Base-by-base conservation (phyloP, 1,140 invertebrate species). In the Agrypnia vestita region DNA sequence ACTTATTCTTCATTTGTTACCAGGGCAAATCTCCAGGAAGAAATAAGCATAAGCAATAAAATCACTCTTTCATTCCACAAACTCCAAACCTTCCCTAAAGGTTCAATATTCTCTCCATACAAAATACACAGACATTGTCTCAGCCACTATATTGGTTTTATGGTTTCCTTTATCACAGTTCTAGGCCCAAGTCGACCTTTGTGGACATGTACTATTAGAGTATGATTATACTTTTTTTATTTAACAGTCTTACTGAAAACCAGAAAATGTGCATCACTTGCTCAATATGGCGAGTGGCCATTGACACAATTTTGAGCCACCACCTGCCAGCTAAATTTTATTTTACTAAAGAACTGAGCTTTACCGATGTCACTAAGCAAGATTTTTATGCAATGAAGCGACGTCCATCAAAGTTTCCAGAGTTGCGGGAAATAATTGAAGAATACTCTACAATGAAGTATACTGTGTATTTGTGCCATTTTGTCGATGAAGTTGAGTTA, bases 281-380 rank as follows among this genome's bases (percentile, higher is more conserved):
- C 4, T 84, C 89, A 0, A 87, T 88, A 0, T 92, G 91, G 91
- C 86, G 91, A 49, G 85, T 85, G 0, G 91, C 91, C 0, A 84
- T 91, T 4, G 87, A 91, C 17, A 84, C 87, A 0, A 86, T 92
- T 3, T 89, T 92, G 74, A 84, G 85, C 1, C 86, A 88, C 7
- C 88, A 92, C 80, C 86, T 91, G 0, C 89, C 91, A 0, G 87
- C 90, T 0, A 92, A 92, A 82, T 89, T 92, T 47, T 90, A 90
- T 0, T 90, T 90, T 80, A 91, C 87, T 0, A 90, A 90, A 9
- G 86, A 87, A 7, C 83, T 92, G 9, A 89, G 90, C 11, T 85
- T 91, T 35, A 89, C 88, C 71, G 91, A 92, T 47, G 84, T 90
- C 72, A 92, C 90, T 0, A 75, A 85, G 76, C 86, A 90, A 84